phyloP scores from a whole-genome alignment of 1,140 invertebrate species.

The Tachypleus tridentatus region DNA sequence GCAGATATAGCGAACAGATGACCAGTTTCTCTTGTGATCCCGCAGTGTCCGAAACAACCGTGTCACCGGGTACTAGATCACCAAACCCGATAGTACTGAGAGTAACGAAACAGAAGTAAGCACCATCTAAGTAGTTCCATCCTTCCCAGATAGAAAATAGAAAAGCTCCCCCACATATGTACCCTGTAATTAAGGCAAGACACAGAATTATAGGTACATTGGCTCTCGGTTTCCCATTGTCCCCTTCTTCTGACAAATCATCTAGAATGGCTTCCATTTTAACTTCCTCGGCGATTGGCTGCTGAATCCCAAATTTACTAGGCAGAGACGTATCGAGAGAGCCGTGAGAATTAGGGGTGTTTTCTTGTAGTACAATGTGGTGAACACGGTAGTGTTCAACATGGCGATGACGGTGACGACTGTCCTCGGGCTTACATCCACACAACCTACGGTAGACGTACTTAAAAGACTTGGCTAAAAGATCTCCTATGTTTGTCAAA shows the following conservation, averaged over 20 bases:
- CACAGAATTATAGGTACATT: conserved; percentile 21
- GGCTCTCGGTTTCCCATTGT: conserved; percentile 30
- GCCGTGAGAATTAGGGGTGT: conserved; percentile 30
- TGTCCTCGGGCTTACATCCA: conserved; percentile 43
- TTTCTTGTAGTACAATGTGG: conserved; percentile 46
- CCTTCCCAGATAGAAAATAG: conserved; percentile 33
- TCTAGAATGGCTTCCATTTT: conserved; percentile 22
- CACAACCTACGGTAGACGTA: conserved; percentile 83
- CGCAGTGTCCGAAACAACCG: conserved; percentile 44
- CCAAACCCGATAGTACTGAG: conserved; percentile 46
- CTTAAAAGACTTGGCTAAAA: conserved; percentile 90
- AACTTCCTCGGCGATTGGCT: conserved; percentile 21
- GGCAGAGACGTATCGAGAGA: conserved; percentile 22
- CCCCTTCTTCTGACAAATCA: conserved; percentile 25
- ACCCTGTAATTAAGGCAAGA: conserved; percentile 17
- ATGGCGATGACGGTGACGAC: conserved; percentile 17
- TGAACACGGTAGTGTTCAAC: conserved; percentile 27
- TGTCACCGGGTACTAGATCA: conserved; percentile 46
- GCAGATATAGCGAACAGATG: conserved; percentile 42
- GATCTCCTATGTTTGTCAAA: conserved; percentile 89
- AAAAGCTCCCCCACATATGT: conserved; percentile 30
- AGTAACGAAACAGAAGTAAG: conserved; percentile 28
- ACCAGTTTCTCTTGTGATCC: conserved; percentile 40
- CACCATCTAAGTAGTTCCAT: conserved; percentile 32
- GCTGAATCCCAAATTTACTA: conserved; percentile 9